These are phyloP conservation scores for Gila robusta DNA, from an alignment of 2,797 vertebrate genomes.

Conservation along the genomic window DNA sequence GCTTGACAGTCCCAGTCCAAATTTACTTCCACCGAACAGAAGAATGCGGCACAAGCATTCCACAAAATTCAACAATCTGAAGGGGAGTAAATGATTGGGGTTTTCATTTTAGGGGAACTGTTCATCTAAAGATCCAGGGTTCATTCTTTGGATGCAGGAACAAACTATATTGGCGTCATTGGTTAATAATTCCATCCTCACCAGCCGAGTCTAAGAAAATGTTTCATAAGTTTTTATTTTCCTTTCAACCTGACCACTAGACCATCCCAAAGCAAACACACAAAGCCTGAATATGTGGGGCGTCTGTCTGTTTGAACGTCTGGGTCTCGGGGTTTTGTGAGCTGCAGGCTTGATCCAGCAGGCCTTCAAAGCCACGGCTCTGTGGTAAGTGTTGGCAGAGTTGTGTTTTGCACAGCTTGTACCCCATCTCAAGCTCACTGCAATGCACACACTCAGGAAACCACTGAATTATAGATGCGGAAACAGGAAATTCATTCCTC, in stretches of 20 bases:
- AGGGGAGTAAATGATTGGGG: not conserved
- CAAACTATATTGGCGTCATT: not conserved
- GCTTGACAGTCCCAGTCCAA: not conserved
- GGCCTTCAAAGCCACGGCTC: constrained; percentile 72
- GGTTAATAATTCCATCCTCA: constrained; percentile 43
- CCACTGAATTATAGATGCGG: constrained; percentile 83
- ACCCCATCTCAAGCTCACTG: constrained; percentile 56
- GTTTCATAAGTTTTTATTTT: constrained; percentile 59
- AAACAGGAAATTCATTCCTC: constrained; percentile 82
- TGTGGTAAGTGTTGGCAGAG: constrained; percentile 69
- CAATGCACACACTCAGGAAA: constrained; percentile 66
- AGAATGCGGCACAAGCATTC: not conserved
- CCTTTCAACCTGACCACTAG: constrained; percentile 50
- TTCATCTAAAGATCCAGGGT: not conserved
- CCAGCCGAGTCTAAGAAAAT: constrained; percentile 40
- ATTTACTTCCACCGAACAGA: not conserved
- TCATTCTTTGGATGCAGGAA: not conserved
- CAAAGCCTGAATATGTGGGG: constrained; percentile 67
- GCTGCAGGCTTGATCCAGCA: constrained; percentile 72
- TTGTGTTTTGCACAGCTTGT: constrained; percentile 75
- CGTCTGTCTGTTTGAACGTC: constrained; percentile 62
- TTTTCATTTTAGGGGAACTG: not conserved
- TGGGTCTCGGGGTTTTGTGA: constrained; percentile 63
- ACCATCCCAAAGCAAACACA: constrained; percentile 59
- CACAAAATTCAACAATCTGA: not conserved